phyloP scores from a whole-genome alignment of 2,113 vertebrate species.

The Corythaixoides concolor region DNA sequence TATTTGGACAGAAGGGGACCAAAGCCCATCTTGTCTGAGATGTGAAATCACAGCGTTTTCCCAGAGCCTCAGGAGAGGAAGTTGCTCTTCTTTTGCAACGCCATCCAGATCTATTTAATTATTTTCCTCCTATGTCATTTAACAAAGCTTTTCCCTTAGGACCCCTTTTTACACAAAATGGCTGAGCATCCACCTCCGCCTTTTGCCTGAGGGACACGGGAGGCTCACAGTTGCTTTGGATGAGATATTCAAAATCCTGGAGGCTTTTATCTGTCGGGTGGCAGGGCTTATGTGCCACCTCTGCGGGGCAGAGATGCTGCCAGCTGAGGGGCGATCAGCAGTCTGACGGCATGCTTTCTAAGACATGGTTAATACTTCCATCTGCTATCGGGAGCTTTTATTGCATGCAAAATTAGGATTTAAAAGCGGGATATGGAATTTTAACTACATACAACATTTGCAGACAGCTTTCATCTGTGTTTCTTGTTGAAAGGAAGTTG shows the following conservation, averaged over 20 bases:
- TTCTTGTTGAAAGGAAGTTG: not conserved
- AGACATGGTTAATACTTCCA: not conserved
- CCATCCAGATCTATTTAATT: not conserved
- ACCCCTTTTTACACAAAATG: not conserved
- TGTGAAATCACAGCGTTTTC: not conserved
- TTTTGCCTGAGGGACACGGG: not conserved
- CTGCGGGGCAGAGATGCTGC: not conserved
- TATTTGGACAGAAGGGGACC: not conserved
- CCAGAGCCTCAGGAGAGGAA: not conserved
- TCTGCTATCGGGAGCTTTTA: not conserved
- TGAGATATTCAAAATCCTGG: not conserved
- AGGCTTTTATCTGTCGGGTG: not conserved
- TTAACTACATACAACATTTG: not conserved
- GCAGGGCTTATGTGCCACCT: not conserved
- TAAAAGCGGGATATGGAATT: not conserved
- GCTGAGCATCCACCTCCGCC: not conserved
- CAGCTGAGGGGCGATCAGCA: not conserved
- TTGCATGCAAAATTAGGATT: not conserved
- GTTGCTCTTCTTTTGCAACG: not conserved
- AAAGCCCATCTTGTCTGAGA: not conserved
- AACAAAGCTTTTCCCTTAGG: not conserved
- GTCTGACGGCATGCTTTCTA: not conserved
- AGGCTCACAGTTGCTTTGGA: not conserved
- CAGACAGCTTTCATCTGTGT: not conserved
- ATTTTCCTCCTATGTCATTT: not conserved